phyloP scores from a whole-genome alignment of 2,113 vertebrate species.

The Boulengerochromis microlepis region DNA sequence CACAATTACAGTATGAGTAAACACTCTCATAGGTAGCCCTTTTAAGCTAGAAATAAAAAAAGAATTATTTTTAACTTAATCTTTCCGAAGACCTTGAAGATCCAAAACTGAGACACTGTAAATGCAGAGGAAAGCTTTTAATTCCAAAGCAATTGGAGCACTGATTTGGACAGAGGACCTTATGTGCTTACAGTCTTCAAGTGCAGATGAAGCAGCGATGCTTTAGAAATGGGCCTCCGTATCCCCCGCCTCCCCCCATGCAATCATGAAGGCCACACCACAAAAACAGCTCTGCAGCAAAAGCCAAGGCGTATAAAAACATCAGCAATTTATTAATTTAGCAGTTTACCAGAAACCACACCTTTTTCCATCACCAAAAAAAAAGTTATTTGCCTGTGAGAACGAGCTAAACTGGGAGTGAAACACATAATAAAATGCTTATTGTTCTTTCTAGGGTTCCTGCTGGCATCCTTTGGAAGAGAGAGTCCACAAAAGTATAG shows the following conservation, averaged over 20 bases:
- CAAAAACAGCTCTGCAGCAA: neutral
- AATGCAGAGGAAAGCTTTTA: neutral
- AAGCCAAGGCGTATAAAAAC: neutral
- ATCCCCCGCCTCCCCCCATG: neutral
- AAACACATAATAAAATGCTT: neutral
- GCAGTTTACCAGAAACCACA: conserved; percentile 9
- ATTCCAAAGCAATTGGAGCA: neutral
- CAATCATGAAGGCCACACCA: neutral
- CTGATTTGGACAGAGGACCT: neutral
- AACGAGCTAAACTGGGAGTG: neutral
- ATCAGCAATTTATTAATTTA: conserved; percentile 19
- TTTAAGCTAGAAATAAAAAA: neutral
- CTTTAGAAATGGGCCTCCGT: neutral
- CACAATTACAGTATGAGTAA: neutral
- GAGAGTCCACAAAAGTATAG: neutral
- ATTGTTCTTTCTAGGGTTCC: neutral
- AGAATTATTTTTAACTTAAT: neutral
- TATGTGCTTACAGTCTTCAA: neutral
- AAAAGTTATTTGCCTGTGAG: neutral
- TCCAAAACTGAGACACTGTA: neutral
- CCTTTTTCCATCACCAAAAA: neutral
- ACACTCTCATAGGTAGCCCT: neutral
- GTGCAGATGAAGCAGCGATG: neutral
- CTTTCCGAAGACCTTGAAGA: neutral
- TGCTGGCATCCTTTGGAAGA: neutral